Base-by-base conservation (phyloP, 2,113 vertebrate genomes). In the Sebastes fasciatus region DNA sequence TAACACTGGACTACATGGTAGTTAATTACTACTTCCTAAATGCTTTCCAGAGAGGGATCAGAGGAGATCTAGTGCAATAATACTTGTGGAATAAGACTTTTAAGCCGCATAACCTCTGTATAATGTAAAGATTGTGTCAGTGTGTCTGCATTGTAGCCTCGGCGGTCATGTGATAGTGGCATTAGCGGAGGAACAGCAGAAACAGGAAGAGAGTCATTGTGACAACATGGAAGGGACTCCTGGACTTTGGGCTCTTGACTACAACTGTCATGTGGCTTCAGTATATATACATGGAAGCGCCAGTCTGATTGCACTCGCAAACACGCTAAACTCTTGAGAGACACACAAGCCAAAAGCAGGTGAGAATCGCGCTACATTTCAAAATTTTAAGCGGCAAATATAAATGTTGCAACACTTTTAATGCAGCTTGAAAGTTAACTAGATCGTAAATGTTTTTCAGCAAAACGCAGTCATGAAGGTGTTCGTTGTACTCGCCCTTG, bases 171-270 rank as follows among this genome's bases (percentile, higher is more conserved):
- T 90, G 81, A 83, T 43, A 19, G 19, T 8, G 46, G 70, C 46
- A 10, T 10, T 16, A 34, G 34, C 34, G 34, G 23, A 83, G 64
- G 73, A 54, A 55, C 19, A 52, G 61, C 13, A 75, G 82, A 81
- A 72, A 51, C 68, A 61, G 74, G 76, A 83, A 82, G 75, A 26
- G 42, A 67, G 54, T n/a, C 9, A 6, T 72, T 52, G 58, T 94
- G 92, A 94, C 92, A 94, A 86, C 94, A 91, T 86, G 94, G 92
- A 92, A 93, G 79, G 78, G 79, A 94, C 92, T 92, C 21, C 65
- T 94, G 94, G 90, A 95, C 94, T 95, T 94, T 94, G 92, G 34
- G 74, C 92, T 84, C 71, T 79, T 58, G 65, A 63, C 80, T 88
- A 88, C 90, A 94, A 90, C 87, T 80, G 85, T 91, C 84, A 86